Percentiles rank a stretch among this genome's conserved stretches.
Evolutionary conservation across 2,113 vertebrate species (phyloP).

Genomic region (Oceanodroma tethys): DNA sequence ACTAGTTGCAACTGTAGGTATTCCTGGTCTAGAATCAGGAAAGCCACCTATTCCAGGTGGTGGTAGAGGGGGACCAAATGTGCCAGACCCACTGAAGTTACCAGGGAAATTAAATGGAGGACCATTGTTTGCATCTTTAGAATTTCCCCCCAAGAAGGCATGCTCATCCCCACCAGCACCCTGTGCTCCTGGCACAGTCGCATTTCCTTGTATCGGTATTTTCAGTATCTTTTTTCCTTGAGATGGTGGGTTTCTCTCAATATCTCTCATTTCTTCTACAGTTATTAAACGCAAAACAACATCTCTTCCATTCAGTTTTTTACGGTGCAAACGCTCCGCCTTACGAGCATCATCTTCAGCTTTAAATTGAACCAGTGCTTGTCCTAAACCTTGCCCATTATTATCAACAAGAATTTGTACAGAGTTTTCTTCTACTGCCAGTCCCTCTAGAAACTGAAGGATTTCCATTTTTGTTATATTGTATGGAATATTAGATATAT

Average conservation of each 20-base stretch:
- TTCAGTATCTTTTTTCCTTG: conserved; percentile 90
- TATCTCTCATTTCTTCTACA: conserved; percentile 92
- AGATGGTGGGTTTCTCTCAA: conserved; percentile 90
- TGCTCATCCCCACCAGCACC: conserved; percentile 82
- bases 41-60: conserved; percentile 87
- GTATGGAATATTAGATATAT: conserved; percentile 97
- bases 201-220: conserved; percentile 76
- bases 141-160: conserved; percentile 82
- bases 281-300: conserved; percentile 92
- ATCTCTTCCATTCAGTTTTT: conserved; percentile 95
- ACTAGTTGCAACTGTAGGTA: conserved; percentile 80
- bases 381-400: conserved; percentile 93
- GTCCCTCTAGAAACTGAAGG: conserved; percentile 90
- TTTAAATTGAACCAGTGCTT: conserved; percentile 92
- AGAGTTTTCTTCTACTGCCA: conserved; percentile 89
- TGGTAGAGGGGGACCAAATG: conserved; percentile 87
- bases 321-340: conserved; percentile 92
- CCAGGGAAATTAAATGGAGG: conserved; percentile 86
- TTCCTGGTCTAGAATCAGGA: conserved; percentile 82
- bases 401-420: conserved; percentile 91
- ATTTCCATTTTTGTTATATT: conserved; percentile 94
- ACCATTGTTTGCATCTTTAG: conserved; percentile 84
- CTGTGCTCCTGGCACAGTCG: conserved; percentile 64
- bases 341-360: conserved; percentile 94
- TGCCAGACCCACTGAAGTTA: conserved; percentile 85